A percentile compares a stretch with the other conserved stretches of the same genome.
These are phyloP conservation scores for Recurvirostra avosetta DNA, from an alignment of 2,113 vertebrate species.

Conservation along the genomic window DNA sequence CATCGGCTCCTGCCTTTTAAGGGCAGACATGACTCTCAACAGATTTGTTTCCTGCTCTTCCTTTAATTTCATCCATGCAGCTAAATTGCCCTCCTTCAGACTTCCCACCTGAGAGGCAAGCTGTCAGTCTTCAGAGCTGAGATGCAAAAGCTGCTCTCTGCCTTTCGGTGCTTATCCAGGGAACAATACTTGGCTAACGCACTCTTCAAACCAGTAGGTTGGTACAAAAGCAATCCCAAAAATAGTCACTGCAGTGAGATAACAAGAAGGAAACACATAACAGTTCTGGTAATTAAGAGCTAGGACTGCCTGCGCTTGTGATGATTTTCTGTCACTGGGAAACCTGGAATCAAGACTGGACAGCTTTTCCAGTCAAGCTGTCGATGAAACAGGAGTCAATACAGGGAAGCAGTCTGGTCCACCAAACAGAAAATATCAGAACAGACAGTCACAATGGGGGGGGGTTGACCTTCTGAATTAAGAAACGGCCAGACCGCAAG, in stretches of 20 bases:
- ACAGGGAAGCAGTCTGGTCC: background rate
- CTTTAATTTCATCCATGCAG: background rate
- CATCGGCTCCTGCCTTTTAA: background rate
- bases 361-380: conserved; percentile 11
- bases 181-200: accelerated
- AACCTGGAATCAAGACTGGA: background rate
- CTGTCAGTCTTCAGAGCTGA: background rate
- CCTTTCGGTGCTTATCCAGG: background rate
- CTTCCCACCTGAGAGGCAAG: background rate
- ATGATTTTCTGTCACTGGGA: background rate
- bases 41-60: background rate
- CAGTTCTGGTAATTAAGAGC: conserved; percentile 9
- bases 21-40: background rate
- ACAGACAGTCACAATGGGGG: background rate
- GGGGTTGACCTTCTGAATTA: background rate
- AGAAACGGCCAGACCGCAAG: background rate
- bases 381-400: background rate
- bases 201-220: background rate
- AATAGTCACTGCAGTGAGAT: background rate
- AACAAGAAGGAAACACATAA: background rate
- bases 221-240: background rate
- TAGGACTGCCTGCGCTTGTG: background rate
- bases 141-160: background rate
- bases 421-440: background rate
- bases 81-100: background rate